Base-by-base conservation (phyloP, 2,888 invertebrate species). In the Tinea trinotella region DNA sequence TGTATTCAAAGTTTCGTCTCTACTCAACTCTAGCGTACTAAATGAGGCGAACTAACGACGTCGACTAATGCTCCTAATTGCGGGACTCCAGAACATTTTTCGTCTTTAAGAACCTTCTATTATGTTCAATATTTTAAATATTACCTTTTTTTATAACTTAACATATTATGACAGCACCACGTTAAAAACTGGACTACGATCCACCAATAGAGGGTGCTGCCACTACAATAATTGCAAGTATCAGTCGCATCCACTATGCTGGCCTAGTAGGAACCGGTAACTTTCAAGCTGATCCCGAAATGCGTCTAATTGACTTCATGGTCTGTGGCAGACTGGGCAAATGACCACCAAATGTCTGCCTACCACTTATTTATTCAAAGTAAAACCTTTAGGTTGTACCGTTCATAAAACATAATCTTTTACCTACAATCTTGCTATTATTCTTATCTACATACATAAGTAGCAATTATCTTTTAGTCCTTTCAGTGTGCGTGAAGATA, bases 41-140 rank as follows among this genome's bases (percentile, higher is more conserved):
- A 46, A 52, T 52, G 52, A 52, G 52, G 52, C 52, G 15, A 35
- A 34, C 34, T 18, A 34, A 35, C 52, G 35, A 52, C 35, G 35
- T 52, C 52, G 30, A 35, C 35, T 52, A 52, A 52, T 52, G 52
- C 52, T 10, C 35, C 52, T 52, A 52, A 52, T 34, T 52, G 52
- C 52, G 52, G 30, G 10, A 34, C 52, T 35, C 52, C 7, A 17
- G 19, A 46, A 46, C 46, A 19, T 17, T 46, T 46, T 19, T 13
- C 13, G 40, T 12, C 40, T n/a, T 2, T 40, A n/a, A n/a, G n/a
- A n/a, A 40, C 40, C 13, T 40, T 35, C 35, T 12, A 2, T 15
- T 40, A 40, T 40, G 7, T 7, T 15, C 24, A 24, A 24, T 9
- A 24, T 24, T 24, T 24, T 24, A 24, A 24, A 24, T 24, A 24